A percentile compares a stretch with the other conserved stretches of the same genome.
These are phyloP conservation scores for Leucoraja erinaceus DNA, from an alignment of 2,113 vertebrate genomes.

Conservation along the genomic window DNA sequence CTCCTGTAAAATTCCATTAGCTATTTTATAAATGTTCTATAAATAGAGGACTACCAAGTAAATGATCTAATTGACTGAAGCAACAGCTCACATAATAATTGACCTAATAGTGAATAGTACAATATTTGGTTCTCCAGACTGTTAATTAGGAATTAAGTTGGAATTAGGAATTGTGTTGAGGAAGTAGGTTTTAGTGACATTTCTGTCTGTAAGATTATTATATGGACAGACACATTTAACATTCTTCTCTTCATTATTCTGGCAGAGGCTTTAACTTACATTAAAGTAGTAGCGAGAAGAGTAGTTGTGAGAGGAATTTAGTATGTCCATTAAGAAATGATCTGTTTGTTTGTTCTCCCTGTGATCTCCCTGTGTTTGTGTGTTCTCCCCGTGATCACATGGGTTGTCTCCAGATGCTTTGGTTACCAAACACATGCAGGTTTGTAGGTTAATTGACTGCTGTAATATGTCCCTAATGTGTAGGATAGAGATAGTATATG, in stretches of 20 bases:
- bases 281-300: not conserved
- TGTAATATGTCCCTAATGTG: too few relatives aligned
- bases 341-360: too few relatives aligned
- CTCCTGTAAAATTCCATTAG: too few relatives aligned
- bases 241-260: not conserved
- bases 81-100: not conserved
- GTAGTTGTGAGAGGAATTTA: not conserved
- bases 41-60: not conserved
- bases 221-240: not conserved
- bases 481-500: too few relatives aligned
- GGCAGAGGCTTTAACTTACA: not conserved
- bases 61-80: not conserved
- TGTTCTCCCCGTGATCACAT: too few relatives aligned
- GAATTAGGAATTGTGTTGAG: not conserved
- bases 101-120: not conserved
- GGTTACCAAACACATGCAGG: too few relatives aligned
- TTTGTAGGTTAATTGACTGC: too few relatives aligned
- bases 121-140: not conserved
- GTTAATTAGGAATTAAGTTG: not conserved
- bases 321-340: not conserved
- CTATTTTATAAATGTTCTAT: too few relatives aligned
- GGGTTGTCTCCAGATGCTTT: too few relatives aligned
- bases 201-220: not conserved
- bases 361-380: too few relatives aligned
- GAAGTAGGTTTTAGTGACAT: not conserved